Conservation (phyloP, 2,888 invertebrate species). For the Gisinianus flammeolus region DNA sequence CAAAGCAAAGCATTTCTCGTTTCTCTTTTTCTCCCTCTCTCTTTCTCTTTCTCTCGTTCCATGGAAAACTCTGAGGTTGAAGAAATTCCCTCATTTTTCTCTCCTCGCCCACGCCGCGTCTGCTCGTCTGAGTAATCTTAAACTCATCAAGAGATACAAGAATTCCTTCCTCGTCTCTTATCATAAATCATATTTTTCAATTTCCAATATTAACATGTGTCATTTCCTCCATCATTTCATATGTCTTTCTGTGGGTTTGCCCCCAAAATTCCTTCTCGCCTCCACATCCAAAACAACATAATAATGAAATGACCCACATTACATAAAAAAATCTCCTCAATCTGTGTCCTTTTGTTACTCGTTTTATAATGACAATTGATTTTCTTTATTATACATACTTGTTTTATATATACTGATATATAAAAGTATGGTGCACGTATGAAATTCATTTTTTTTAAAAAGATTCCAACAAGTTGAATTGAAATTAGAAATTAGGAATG, state of each 20-base stretch:
- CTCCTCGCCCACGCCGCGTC: neutral
- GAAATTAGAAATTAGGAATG: no score
- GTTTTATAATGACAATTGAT: no score
- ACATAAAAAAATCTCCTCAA: no score
- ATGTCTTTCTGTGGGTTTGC: neutral
- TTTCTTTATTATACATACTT: no score
- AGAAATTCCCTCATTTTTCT: constrained; percentile 5
- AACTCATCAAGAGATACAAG: constrained; percentile 17
- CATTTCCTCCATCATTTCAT: neutral
- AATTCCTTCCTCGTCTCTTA: neutral
- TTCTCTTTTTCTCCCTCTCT: constrained; percentile 32
- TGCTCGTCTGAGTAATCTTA: constrained; percentile 4
- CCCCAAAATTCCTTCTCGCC: neutral
- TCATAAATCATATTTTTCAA: neutral
- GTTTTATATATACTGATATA: no score
- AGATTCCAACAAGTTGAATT: no score
- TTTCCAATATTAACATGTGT: neutral
- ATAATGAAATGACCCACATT: no score
- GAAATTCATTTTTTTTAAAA: no score
- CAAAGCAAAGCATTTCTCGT: constrained; percentile 35
- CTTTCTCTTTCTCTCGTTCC: constrained; percentile 25
- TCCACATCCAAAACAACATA: neutral
- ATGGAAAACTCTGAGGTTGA: constrained; percentile 8
- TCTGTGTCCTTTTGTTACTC: no score
- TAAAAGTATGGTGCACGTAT: no score